Base-by-base conservation (phyloP, 2,797 vertebrate genomes). In the Columba guinea region DNA sequence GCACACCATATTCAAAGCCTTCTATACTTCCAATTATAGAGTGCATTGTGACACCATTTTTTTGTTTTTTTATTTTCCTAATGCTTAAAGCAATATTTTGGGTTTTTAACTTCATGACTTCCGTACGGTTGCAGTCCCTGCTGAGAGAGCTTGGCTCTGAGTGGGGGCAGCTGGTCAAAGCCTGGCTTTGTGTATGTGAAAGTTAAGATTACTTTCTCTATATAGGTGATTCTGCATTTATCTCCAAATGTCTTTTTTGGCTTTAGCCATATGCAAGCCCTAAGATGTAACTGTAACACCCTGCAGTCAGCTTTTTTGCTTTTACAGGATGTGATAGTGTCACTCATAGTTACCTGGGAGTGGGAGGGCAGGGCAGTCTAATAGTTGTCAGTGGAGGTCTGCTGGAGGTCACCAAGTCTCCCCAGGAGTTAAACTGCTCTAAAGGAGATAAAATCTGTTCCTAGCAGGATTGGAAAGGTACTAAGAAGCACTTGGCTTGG, bases 71-170 rank as follows among this genome's bases (percentile, higher is more conserved):
- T 53, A 4, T 48, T 80, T 77, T 46, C 19, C 20, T 58, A 55
- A 39, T 0, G 2, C 37, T 68, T 82, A 70, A 26, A 27, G 4
- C 2, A 18, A 20, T 26, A 7, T 13, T 77, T 59, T 16, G 6
- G 15, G 13, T 10, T 65, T 84, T 84, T 81, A 58, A 24, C 15
- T 79, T 41, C 11, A 21, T 87, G 37, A 55, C 15, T 64, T 85
- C 37, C 8, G 0, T 21, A 24, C 37, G n/a, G 64, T 5, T 73
- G 56, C 14, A n/a, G 35, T 70, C 46, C 14, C 11, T 44, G 28
- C 60, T 69, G n/a, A 39, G 28, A 41, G 19, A 56, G 4, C 62
- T 65, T 0, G 0, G 11, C 17, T 39, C 37, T 27, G 39, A 32
- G 17, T 6, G 6, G 32, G 2, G 1, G 49, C 23, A 73, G 30